Evolutionary conservation across 2,797 vertebrate genomes (phyloP).

Genomic region (Knipowitschia caucasica): DNA sequence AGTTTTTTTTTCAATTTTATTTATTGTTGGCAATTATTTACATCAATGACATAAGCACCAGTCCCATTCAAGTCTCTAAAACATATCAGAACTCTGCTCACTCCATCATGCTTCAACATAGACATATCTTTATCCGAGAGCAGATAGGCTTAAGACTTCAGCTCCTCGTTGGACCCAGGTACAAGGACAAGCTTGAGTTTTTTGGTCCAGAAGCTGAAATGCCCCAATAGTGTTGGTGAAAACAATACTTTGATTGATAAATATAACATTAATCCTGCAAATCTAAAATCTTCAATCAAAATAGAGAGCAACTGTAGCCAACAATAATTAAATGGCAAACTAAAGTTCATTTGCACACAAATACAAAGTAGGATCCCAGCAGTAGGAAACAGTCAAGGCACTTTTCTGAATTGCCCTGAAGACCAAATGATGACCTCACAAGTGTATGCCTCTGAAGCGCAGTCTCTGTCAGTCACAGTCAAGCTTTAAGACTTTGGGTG

Average conservation of each 20-base stretch:
- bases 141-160: not conserved
- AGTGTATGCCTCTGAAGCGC: not conserved
- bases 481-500: not conserved
- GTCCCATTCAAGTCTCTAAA: slow-evolving; percentile 34
- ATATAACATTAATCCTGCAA: not conserved
- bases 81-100: not conserved
- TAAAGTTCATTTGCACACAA: slow-evolving; percentile 19
- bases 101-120: not conserved
- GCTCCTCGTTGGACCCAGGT: slow-evolving; percentile 7
- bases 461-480: not conserved
- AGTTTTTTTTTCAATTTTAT: slow-evolving; percentile 18
- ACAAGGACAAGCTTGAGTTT: slow-evolving; percentile 1
- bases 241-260: slow-evolving; percentile 10
- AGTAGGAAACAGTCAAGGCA: slow-evolving; percentile 12
- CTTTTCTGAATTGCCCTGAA: not conserved
- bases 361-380: slow-evolving; percentile 14
- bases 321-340: slow-evolving; percentile 17
- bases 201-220: slow-evolving; percentile 8
- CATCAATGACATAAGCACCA: slow-evolving; percentile 40
- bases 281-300: slow-evolving; percentile 9
- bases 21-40: slow-evolving; percentile 70
- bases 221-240: not conserved
- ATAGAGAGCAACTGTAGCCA: slow-evolving; percentile 6
- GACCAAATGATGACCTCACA: not conserved
- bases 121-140: not conserved